These are phyloP conservation scores for Agrilus planipennis DNA, from an alignment of 1,140 invertebrate genomes.

Conservation along the genomic window DNA sequence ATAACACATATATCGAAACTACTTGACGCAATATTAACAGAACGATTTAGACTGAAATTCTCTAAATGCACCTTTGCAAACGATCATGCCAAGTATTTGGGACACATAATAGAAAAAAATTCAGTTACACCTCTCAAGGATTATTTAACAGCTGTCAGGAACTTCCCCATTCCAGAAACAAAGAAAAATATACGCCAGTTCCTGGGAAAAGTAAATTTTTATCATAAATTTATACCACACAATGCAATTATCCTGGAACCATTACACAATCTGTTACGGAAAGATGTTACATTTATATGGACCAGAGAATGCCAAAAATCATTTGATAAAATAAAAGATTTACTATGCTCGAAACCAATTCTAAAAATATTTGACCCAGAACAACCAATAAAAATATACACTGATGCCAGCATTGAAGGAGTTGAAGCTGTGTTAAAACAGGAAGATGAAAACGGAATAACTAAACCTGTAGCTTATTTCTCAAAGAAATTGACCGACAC, in stretches of 20 bases:
- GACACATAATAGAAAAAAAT: neutral
- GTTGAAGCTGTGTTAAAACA: conserved; percentile 15
- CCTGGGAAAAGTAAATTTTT: conserved; percentile 20
- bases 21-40: neutral
- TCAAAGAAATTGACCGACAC: conserved; percentile 24
- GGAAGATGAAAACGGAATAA: conserved; percentile 6
- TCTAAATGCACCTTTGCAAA: conserved; percentile 6
- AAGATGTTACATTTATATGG: conserved; percentile 10
- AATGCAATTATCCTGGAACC: conserved; percentile 25
- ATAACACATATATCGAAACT: neutral
- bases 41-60: conserved; percentile 2
- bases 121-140: neutral
- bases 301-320: neutral
- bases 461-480: conserved; percentile 17
- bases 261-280: conserved; percentile 18
- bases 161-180: neutral
- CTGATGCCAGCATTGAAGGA: conserved; percentile 13
- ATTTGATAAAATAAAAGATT: conserved; percentile 11
- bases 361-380: conserved; percentile 15
- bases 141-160: conserved; percentile 1
- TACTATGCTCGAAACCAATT: conserved; percentile 9
- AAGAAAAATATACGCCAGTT: conserved; percentile 7
- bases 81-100: conserved; percentile 1
- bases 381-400: conserved; percentile 9
- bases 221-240: conserved; percentile 27